Percentiles rank a stretch among this genome's conserved stretches.
These are phyloP conservation scores for Phymastichus coffea DNA, from an alignment of 1,140 invertebrate species.

Conservation along the genomic window DNA sequence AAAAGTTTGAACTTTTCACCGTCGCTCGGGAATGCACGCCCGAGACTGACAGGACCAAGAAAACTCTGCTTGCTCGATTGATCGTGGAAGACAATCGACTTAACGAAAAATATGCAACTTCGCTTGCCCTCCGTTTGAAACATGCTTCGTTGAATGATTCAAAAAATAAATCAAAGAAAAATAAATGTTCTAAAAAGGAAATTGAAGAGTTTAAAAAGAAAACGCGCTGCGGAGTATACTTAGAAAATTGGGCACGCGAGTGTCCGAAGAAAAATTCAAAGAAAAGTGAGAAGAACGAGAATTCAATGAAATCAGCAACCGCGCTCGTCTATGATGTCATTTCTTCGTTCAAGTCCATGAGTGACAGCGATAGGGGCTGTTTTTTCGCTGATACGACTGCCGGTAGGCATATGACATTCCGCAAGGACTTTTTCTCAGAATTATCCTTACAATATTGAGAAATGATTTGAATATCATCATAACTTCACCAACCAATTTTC, in stretches of 20 bases:
- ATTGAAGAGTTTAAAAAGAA: no score
- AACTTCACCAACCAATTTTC: no score
- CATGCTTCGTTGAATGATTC: background rate
- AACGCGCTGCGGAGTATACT: no score
- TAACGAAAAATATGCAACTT: no score
- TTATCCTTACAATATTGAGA: no score
- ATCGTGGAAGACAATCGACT: background rate
- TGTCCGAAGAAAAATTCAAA: background rate
- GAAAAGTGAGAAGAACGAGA: background rate
- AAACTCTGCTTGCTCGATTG: no score
- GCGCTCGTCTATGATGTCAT: background rate
- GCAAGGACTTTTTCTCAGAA: background rate
- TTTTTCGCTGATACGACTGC: background rate
- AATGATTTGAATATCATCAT: no score
- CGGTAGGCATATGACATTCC: background rate
- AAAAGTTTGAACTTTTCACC: no score
- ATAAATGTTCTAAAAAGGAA: no score
- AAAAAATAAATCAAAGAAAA: no score
- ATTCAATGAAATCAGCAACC: background rate
- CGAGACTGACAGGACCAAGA: background rate
- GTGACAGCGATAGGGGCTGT: background rate
- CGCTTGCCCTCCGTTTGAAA: background rate
- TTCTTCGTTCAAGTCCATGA: background rate
- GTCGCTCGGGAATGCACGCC: background rate
- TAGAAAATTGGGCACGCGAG: background rate